Percentiles rank a stretch among this genome's conserved stretches.
Conservation (phyloP, 2,113 vertebrate species). For the Eptatretus burgeri region DNA sequence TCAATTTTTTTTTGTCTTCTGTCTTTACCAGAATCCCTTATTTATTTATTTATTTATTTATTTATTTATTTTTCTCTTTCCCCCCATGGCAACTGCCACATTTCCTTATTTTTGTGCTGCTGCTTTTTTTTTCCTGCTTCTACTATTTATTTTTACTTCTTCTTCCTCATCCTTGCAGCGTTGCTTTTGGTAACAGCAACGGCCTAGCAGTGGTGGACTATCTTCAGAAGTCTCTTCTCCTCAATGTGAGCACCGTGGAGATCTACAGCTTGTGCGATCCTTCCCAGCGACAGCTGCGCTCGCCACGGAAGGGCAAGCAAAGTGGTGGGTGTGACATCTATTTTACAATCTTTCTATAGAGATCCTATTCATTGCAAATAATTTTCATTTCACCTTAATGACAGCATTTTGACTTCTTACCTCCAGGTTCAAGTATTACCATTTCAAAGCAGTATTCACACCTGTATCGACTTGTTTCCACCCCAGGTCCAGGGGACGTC, state of each 20-base stretch:
- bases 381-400: background rate
- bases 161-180: slow-evolving; percentile 19
- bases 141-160: background rate
- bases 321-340: slow-evolving; percentile 40
- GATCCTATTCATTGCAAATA: slow-evolving; percentile 1
- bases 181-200: slow-evolving; percentile 89
- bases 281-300: slow-evolving; percentile 71
- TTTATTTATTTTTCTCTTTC: no score
- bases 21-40: slow-evolving; percentile 9
- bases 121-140: no score
- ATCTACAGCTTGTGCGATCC: slow-evolving; percentile 76
- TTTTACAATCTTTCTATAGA: background rate
- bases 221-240: slow-evolving; percentile 67
- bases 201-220: slow-evolving; percentile 92
- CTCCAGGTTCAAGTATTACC: background rate
- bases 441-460: background rate
- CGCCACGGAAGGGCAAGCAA: slow-evolving; percentile 77
- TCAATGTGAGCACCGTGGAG: slow-evolving; percentile 63
- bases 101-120: no score
- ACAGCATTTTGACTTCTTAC: no score
- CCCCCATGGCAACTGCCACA: no score
- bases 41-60: no score
- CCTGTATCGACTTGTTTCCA: background rate
- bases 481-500: background rate
- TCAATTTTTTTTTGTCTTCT: slow-evolving; percentile 6